phyloP scores from a whole-genome alignment of 2,888 invertebrate species.

The Strigamia crassipes region DNA sequence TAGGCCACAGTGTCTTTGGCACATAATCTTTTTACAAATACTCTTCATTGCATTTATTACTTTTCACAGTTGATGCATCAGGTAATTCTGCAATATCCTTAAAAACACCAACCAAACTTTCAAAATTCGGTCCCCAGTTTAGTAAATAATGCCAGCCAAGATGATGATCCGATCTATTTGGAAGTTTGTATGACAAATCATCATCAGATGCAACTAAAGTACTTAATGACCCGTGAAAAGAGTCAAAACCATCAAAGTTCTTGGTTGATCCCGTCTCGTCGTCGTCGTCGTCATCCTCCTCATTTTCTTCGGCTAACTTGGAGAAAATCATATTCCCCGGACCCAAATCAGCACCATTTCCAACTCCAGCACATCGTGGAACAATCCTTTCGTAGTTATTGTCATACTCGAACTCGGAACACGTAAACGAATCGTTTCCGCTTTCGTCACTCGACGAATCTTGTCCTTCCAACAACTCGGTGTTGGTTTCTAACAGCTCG shows the following conservation, averaged over 20 bases:
- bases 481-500: conserved; percentile 57
- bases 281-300: conserved; percentile 53
- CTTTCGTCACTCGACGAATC: conserved; percentile 75
- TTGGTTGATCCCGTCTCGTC: conserved; percentile 56
- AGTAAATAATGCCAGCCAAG: conserved; percentile 93
- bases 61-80: conserved; percentile 61
- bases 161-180: conserved; percentile 66
- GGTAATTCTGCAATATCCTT: conserved; percentile 95
- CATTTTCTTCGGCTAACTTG: conserved; percentile 59
- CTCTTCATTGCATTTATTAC: neutral
- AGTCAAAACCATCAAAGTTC: conserved; percentile 87
- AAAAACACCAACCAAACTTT: conserved; percentile 92
- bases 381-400: conserved; percentile 67
- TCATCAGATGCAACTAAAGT: conserved; percentile 90
- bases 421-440: conserved; percentile 95
- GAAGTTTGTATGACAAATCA: conserved; percentile 75
- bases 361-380: conserved; percentile 54
- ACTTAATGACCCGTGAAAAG: conserved; percentile 89
- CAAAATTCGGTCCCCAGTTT: conserved; percentile 96
- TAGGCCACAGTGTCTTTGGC: neutral
- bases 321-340: conserved; percentile 66
- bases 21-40: neutral
- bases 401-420: conserved; percentile 96
- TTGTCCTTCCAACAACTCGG: conserved; percentile 53
- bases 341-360: conserved; percentile 49